A percentile compares a stretch with the other conserved stretches of the same genome.
Conservation (phyloP, 2,888 invertebrate species). For the Melikaiella ostensackeni region DNA sequence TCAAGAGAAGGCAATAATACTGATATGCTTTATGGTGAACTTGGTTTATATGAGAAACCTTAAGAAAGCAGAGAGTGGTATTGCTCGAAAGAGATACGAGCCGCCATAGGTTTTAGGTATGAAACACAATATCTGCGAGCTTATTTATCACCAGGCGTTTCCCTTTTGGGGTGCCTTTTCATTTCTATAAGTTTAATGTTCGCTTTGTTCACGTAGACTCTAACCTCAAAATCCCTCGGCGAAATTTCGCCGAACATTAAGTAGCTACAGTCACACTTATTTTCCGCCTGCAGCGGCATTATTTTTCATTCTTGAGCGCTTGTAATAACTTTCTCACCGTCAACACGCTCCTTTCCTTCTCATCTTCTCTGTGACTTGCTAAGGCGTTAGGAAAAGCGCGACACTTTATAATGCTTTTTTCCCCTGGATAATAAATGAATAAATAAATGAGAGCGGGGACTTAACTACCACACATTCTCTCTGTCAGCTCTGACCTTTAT, state of each 20-base stretch:
- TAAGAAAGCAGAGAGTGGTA: slow-evolving; percentile 24
- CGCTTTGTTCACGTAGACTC: slow-evolving; percentile 34
- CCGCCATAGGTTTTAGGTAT: slow-evolving; percentile 15
- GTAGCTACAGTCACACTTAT: slow-evolving; percentile 34
- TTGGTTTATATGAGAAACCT: slow-evolving; percentile 13
- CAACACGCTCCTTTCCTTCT: neutral
- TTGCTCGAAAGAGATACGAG: slow-evolving; percentile 33
- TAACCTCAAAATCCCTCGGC: slow-evolving; percentile 32
- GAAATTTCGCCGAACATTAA: slow-evolving; percentile 38
- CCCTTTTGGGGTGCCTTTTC: slow-evolving; percentile 14
- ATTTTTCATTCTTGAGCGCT: slow-evolving; percentile 37
- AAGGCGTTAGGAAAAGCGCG: slow-evolving; percentile 20
- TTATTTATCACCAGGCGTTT: slow-evolving; percentile 31
- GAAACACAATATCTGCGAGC: slow-evolving; percentile 37
- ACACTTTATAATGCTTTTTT: slow-evolving; percentile 26
- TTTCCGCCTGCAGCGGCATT: slow-evolving; percentile 28
- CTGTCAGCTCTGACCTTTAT: neutral
- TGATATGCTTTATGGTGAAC: slow-evolving; percentile 21
- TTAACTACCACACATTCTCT: neutral
- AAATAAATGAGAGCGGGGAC: slow-evolving; percentile 34
- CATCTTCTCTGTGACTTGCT: slow-evolving; percentile 8
- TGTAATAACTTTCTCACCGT: slow-evolving; percentile 32
- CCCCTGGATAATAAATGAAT: slow-evolving; percentile 34
- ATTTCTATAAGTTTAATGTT: slow-evolving; percentile 33
- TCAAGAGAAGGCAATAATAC: slow-evolving; percentile 5